Evolutionary conservation across 2,797 vertebrate species (phyloP), one percentile per base, ranked within the genome.

Genomic region (Typhlichthys eigenmanni): DNA sequence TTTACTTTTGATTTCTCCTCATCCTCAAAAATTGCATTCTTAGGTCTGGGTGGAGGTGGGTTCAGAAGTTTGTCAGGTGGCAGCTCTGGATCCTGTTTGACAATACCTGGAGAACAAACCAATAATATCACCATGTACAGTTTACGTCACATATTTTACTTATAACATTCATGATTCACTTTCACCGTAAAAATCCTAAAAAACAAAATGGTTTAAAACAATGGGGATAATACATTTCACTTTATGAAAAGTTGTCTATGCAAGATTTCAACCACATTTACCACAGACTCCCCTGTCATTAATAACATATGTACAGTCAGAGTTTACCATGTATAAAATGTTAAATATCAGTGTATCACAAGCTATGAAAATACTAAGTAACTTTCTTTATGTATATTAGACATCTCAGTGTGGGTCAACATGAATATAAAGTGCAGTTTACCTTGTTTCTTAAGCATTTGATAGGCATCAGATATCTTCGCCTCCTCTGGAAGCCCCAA

Each of bases 401-500:
- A 13, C 51, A 4, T 19, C 19, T 1, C 6, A 4, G 3, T 13
- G 17, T 32, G 2, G 1, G 45, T 59, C 62, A 8, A 7, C 32
- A 6, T 48, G 10, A 48, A 0, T 1, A 12, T 24, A 16, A n/a
- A 12, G 0, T 2, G 10, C 29, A 5, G 59, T 68, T 62, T 60
- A 97, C 97, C 97, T 91, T 99, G 97, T 77, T 98, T 98, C 84
- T 98, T 99, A 17, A 99, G 89, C 97, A 98, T 99, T 89, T 97
- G 95, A 84, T 99, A 98, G 50, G 97, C 97, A 51, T 99, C 97
- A 0, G 91, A 82, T 55, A 99, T 96, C 90, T 99, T 99, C 69
- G 93, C 91, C 73, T 98, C 97, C 1, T 95, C 93, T 0, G 96
- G 95, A 69, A 99, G 88, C 1, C 93, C 93, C 11, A 98, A 50